phyloP scores from a whole-genome alignment of 1,140 invertebrate species.

The Papilio polytes region DNA sequence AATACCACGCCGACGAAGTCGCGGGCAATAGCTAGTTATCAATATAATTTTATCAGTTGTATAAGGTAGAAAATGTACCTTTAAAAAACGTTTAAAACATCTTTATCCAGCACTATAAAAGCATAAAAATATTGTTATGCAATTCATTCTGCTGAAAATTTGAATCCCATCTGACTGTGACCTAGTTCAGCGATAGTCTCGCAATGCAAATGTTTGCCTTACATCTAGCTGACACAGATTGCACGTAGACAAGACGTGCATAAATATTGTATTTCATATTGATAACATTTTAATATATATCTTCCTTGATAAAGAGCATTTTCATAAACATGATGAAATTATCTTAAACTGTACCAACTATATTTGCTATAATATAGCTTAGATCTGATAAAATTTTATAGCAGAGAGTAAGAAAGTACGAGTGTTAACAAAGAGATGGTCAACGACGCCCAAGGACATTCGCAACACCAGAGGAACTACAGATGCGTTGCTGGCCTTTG shows the following conservation, averaged over 20 bases:
- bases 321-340: background rate
- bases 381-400: too few species aligned
- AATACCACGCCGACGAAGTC: too few species aligned
- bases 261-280: background rate
- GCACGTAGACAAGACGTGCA: background rate
- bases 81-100: background rate
- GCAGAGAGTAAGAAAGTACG: too few species aligned
- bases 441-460: too few species aligned
- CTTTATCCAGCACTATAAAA: background rate
- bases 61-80: too few species aligned
- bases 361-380: too few species aligned
- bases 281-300: background rate
- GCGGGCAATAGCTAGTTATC: too few species aligned
- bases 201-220: constrained; percentile 3
- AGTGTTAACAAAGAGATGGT: too few species aligned
- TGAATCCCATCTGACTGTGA: background rate
- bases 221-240: background rate
- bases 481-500: too few species aligned
- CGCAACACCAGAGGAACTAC: too few species aligned
- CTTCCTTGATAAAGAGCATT: background rate
- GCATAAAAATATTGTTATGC: background rate
- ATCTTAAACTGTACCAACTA: too few species aligned
- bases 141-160: background rate
- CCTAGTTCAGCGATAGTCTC: constrained; percentile 5
- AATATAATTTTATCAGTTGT: too few species aligned